These are phyloP conservation scores for Pipra filicauda DNA, from an alignment of 2,113 vertebrate species.

Conservation along the genomic window DNA sequence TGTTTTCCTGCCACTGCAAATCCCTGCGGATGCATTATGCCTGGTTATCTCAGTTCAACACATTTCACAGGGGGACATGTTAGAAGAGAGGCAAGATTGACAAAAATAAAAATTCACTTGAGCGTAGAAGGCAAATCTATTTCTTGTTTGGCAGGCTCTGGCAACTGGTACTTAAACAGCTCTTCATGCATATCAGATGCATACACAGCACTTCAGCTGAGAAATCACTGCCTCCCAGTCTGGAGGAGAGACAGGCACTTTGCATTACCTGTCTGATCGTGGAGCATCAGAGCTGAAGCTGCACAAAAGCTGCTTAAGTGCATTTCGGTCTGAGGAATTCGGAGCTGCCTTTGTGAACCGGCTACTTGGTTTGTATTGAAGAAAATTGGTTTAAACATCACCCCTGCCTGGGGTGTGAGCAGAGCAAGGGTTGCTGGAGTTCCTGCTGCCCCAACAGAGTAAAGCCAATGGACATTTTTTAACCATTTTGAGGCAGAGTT, in stretches of 20 bases:
- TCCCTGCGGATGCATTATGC: neutral
- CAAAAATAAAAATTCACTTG: constrained; percentile 41
- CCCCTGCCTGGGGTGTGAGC: fast-evolving
- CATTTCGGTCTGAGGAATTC: neutral
- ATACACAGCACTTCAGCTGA: neutral
- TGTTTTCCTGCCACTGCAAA: neutral
- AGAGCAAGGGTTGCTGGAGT: fast-evolving
- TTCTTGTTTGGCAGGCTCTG: constrained; percentile 5
- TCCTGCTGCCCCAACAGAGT: neutral
- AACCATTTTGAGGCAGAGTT: neutral
- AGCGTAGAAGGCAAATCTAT: neutral
- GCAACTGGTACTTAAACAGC: constrained; percentile 2
- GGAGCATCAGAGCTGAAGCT: neutral
- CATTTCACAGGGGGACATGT: neutral
- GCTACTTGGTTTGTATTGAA: fast-evolving
- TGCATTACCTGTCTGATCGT: neutral
- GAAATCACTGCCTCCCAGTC: neutral
- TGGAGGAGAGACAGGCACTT: neutral
- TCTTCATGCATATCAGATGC: neutral
- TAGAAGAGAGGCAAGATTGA: neutral
- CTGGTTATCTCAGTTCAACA: constrained; percentile 36
- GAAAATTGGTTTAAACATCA: neutral
- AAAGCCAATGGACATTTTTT: neutral
- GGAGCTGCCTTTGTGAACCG: neutral
- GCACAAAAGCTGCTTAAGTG: neutral